These are phyloP conservation scores for Ctenochaetus hawaiiensis DNA, from an alignment of 2,797 vertebrate genomes.

Conservation along the genomic window DNA sequence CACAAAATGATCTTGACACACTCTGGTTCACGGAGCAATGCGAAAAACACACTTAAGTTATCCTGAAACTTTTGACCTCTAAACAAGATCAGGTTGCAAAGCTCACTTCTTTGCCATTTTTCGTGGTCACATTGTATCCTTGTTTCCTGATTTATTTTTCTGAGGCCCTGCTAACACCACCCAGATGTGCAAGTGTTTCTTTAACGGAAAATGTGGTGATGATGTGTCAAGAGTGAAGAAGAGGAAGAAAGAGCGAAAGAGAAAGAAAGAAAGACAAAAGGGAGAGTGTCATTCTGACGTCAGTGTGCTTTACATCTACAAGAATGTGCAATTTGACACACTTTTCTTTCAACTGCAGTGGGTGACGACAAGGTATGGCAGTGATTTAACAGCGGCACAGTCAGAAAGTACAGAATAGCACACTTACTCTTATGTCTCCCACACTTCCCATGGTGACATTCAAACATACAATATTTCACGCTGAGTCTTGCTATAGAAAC, in stretches of 20 bases:
- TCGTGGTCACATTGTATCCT: constrained; percentile 58
- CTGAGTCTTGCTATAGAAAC: constrained; percentile 62
- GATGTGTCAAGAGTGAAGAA: constrained; percentile 45
- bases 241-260: constrained; percentile 33
- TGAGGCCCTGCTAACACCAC: constrained; percentile 66
- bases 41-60: constrained; percentile 40
- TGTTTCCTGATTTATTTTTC: constrained; percentile 74
- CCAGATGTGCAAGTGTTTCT: constrained; percentile 76
- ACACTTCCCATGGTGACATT: constrained; percentile 58
- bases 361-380: constrained; percentile 32
- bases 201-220: constrained; percentile 53
- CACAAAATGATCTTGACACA: constrained; percentile 54
- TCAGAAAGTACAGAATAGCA: constrained; percentile 27
- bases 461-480: constrained; percentile 67
- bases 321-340: constrained; percentile 62
- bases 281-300: constrained; percentile 42
- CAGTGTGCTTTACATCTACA: constrained; percentile 51
- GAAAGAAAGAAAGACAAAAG: constrained; percentile 38
- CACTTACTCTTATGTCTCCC: constrained; percentile 37
- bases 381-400: constrained; percentile 47
- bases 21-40: constrained; percentile 34
- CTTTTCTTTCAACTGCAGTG: constrained; percentile 39
- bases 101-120: constrained; percentile 46
- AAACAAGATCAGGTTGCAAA: constrained; percentile 63
- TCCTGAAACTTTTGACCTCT: constrained; percentile 61